These are phyloP conservation scores for Garra rufa DNA, from an alignment of 2,113 vertebrate genomes.

Conservation along the genomic window DNA sequence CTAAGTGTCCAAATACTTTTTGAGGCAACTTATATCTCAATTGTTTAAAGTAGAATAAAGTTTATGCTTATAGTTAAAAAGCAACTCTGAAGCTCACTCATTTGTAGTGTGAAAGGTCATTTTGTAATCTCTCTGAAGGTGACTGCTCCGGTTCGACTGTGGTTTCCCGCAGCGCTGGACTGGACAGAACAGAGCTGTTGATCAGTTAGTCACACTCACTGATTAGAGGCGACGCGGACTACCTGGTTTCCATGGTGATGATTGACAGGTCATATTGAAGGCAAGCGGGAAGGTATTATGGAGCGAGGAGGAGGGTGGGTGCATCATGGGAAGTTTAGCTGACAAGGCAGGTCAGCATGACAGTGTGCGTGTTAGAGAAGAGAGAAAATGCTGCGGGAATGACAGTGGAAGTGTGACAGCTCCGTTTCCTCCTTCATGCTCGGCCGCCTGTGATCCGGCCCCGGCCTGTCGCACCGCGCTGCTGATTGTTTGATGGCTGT, in stretches of 20 bases:
- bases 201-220: conserved; percentile 28
- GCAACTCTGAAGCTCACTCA: background rate
- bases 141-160: background rate
- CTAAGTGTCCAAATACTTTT: background rate
- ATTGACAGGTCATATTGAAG: conserved; percentile 41
- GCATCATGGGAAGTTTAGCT: conserved; percentile 43
- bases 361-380: conserved; percentile 23
- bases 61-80: background rate
- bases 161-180: background rate
- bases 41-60: background rate
- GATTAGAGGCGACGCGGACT: conserved; percentile 3
- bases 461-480: conserved; percentile 11
- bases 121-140: background rate
- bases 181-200: conserved; percentile 33
- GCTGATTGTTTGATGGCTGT: conserved; percentile 53
- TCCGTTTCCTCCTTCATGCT: conserved; percentile 53
- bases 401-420: conserved; percentile 34
- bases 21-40: background rate
- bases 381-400: conserved; percentile 17
- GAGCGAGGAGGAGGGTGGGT: conserved; percentile 1
- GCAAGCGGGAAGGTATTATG: conserved; percentile 28
- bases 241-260: conserved; percentile 48
- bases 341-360: conserved; percentile 46
- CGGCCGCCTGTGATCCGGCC: conserved; percentile 44
- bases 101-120: conserved; percentile 29